Evolutionary conservation across 1,140 invertebrate species (phyloP).

Genomic region (Carcinoscorpius rotundicauda): DNA sequence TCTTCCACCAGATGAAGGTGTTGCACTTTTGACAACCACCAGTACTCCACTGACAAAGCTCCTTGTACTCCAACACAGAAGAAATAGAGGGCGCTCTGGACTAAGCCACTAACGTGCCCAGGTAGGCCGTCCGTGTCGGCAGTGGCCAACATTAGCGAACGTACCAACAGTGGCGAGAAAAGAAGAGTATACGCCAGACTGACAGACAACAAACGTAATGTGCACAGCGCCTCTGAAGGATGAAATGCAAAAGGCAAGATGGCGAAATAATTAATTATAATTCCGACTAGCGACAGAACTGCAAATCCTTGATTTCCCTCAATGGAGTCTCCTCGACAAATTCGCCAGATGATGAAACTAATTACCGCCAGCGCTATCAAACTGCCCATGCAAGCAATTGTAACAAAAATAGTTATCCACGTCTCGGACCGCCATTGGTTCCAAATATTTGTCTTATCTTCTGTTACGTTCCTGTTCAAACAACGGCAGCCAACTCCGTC

Average conservation of each 20-base stretch:
- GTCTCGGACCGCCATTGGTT: slow-evolving; percentile 31
- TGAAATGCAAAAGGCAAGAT: slow-evolving; percentile 42
- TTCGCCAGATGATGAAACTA: slow-evolving; percentile 40
- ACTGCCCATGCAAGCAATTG: slow-evolving; percentile 35
- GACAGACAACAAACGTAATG: slow-evolving; percentile 39
- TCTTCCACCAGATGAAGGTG: neutral
- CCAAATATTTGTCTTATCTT: slow-evolving; percentile 14
- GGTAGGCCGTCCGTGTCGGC: slow-evolving; percentile 43
- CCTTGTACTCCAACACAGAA: slow-evolving; percentile 44
- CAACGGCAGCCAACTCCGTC: neutral
- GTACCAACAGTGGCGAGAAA: slow-evolving; percentile 43
- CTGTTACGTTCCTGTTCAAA: slow-evolving; percentile 6
- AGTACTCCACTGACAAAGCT: slow-evolving; percentile 27
- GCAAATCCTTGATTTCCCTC: slow-evolving; percentile 43
- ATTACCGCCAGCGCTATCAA: slow-evolving; percentile 36
- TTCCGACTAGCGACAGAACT: slow-evolving; percentile 36
- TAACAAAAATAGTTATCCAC: slow-evolving; percentile 39
- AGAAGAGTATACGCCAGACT: slow-evolving; percentile 40
- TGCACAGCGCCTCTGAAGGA: slow-evolving; percentile 33
- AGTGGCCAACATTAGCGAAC: slow-evolving; percentile 43
- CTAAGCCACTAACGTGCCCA: slow-evolving; percentile 46
- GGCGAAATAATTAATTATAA: slow-evolving; percentile 39
- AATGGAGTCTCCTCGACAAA: slow-evolving; percentile 38
- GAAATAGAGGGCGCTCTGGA: slow-evolving; percentile 40
- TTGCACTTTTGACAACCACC: slow-evolving; percentile 3